These are phyloP conservation scores for Cremastobaeus sp. DNA, from an alignment of 2,888 invertebrate genomes.

Conservation along the genomic window DNA sequence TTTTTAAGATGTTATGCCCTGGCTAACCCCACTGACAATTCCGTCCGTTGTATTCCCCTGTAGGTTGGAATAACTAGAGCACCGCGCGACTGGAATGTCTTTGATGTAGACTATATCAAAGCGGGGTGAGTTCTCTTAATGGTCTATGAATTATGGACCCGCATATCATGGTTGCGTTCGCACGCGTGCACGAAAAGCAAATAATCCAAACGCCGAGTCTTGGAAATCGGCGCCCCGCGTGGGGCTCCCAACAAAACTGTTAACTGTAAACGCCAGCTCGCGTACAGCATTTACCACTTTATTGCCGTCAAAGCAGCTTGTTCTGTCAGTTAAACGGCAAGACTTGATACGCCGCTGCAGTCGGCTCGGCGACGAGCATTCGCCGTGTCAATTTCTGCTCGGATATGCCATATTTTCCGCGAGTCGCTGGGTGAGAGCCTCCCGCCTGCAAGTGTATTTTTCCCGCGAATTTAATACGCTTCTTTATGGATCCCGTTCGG, in stretches of 20 bases:
- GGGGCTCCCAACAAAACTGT: slow-evolving; percentile 41
- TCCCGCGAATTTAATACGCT: slow-evolving; percentile 55
- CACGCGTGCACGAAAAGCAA: slow-evolving; percentile 32
- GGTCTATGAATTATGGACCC: slow-evolving; percentile 75
- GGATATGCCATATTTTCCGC: slow-evolving; percentile 49
- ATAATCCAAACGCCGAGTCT: slow-evolving; percentile 8
- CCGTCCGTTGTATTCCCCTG: background rate
- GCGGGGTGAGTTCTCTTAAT: slow-evolving; percentile 75
- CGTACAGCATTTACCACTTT: slow-evolving; percentile 58
- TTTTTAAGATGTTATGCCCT: no score
- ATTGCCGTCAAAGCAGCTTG: slow-evolving; percentile 61
- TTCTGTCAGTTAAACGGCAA: slow-evolving; percentile 62
- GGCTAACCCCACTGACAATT: background rate
- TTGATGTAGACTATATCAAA: slow-evolving; percentile 77
- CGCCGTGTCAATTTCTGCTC: slow-evolving; percentile 48
- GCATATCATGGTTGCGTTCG: slow-evolving; percentile 61
- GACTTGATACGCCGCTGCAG: slow-evolving; percentile 59
- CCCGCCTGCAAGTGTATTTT: slow-evolving; percentile 35
- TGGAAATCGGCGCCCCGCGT: background rate
- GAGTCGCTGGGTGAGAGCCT: no score
- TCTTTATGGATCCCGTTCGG: slow-evolving; percentile 57
- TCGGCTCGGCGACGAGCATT: slow-evolving; percentile 44
- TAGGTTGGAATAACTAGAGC: slow-evolving; percentile 64
- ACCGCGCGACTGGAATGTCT: slow-evolving; percentile 71
- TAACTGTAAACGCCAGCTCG: slow-evolving; percentile 61